Base-by-base conservation (phyloP, 2,797 vertebrate species). In the Spheniscus humboldti region DNA sequence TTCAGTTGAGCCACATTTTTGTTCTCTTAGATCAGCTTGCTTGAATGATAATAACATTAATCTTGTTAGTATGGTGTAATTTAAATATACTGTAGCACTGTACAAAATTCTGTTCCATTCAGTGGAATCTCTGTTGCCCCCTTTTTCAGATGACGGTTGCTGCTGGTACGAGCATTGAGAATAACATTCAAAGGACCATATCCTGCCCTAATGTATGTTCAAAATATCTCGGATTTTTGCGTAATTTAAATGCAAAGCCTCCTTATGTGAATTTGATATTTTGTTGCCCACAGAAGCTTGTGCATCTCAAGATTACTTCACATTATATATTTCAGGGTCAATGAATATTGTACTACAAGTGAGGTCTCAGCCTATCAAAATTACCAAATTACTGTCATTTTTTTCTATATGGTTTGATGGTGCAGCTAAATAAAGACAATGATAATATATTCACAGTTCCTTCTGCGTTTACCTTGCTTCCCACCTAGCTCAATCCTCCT, bases 101-200 rank as follows among this genome's bases (percentile, higher is more conserved):
- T 95, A 60, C 72, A 66, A 95, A 80, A 35, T 72, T 92, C 59
- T 95, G 59, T 96, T 96, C 85, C 94, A 96, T 97, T 97, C 94
- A 97, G 96, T 76, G 2, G 94, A 96, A 84, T 97, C 87, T 97
- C 95, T 97, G 96, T 97, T 97, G 90, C 95, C 95, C 96, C 95
- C 96, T 97, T 97, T 97, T 97, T 93, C 97, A 97, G 97, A 97
- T 97, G 97, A 97, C 97, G 96, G 97, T 97, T 97, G 97, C 97
- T 92, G 97, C 97, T 96, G 97, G 97, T 96, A 97, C 97, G 94
- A 97, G 96, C 96, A 97, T 97, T 97, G 97, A 97, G 97, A 97
- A 97, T 97, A 97, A 97, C 97, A 97, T 97, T 97, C 97, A 97
- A 97, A 97, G 97, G 97, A 97, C 97, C 96, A 97, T 97, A 97